Conservation (phyloP, 2,797 vertebrate species). For the Arrhamphus sclerolepis region DNA sequence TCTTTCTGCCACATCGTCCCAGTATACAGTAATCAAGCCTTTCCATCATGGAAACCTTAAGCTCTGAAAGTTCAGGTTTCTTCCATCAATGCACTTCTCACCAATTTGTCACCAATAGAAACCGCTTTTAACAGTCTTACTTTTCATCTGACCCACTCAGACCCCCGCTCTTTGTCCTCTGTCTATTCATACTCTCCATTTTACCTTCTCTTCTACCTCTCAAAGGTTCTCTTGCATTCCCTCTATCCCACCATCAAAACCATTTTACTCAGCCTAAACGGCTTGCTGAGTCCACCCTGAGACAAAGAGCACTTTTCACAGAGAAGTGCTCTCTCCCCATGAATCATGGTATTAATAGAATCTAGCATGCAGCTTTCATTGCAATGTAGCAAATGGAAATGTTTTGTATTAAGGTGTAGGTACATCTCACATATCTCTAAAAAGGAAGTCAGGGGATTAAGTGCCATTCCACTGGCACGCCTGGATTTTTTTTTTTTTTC, state of each 20-base stretch:
- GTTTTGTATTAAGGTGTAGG: constrained; percentile 48
- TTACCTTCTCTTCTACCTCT: constrained; percentile 29
- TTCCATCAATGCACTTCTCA: constrained; percentile 3
- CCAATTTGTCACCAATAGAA: constrained; percentile 34
- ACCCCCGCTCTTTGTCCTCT: constrained; percentile 31
- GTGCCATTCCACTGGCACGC: constrained; percentile 28
- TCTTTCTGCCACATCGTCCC: constrained; percentile 3
- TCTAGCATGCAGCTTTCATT: constrained; percentile 38
- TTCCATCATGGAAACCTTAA: constrained; percentile 9
- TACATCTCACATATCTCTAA: constrained; percentile 46
- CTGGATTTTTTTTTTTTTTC: constrained; percentile 40
- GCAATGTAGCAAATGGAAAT: constrained; percentile 57
- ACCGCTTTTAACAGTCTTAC: constrained; percentile 34
- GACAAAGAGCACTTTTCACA: constrained; percentile 38
- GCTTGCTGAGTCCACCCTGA: constrained; percentile 43
- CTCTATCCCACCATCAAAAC: constrained; percentile 48
- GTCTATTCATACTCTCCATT: constrained; percentile 17
- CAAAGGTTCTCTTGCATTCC: constrained; percentile 33
- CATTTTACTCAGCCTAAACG: constrained; percentile 41
- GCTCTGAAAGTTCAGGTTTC: constrained; percentile 3
- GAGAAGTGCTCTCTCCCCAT: constrained; percentile 48
- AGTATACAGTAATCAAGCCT: constrained; percentile 10
- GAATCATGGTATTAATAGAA: constrained; percentile 59
- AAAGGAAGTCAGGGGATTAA: constrained; percentile 36
- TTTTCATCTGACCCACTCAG: constrained; percentile 24